A percentile compares a stretch with the other conserved stretches of the same genome.
Conservation (phyloP, 2,797 vertebrate species). For the Karalla daura region DNA sequence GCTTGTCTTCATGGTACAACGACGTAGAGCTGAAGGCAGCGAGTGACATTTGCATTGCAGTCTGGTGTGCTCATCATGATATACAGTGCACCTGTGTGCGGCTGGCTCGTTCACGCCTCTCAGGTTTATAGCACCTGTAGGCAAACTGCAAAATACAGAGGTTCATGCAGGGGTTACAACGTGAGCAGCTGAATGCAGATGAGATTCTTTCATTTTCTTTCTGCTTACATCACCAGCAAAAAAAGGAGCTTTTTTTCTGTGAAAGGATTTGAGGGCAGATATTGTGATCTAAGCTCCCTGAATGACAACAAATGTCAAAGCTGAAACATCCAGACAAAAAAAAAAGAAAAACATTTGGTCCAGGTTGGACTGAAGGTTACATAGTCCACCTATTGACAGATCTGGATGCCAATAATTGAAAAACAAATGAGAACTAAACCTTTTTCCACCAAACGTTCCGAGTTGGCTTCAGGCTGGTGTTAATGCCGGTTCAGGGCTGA, state of each 20-base stretch:
- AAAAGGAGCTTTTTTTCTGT: background rate
- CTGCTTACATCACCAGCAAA: background rate
- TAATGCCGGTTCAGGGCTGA: no score
- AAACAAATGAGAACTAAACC: no score
- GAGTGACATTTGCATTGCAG: conserved; percentile 27
- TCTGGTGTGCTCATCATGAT: conserved; percentile 32
- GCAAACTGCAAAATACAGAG: conserved; percentile 61
- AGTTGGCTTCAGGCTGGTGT: no score
- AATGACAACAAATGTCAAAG: conserved; percentile 2
- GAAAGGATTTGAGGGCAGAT: conserved; percentile 7
- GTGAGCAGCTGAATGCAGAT: conserved; percentile 75
- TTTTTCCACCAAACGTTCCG: no score
- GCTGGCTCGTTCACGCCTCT: conserved; percentile 63
- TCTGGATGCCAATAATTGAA: no score
- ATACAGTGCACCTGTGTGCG: conserved; percentile 54
- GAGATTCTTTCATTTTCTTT: conserved; percentile 51
- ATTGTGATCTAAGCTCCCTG: background rate
- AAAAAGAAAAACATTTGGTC: no score
- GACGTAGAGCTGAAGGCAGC: conserved; percentile 31
- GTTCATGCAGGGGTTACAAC: conserved; percentile 67
- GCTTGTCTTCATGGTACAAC: conserved; percentile 26
- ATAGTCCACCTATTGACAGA: background rate
- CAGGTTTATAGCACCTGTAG: conserved; percentile 63
- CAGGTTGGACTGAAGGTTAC: no score
- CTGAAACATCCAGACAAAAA: background rate